phyloP scores from a whole-genome alignment of 2,113 vertebrate genomes.

The Cathartes aura region DNA sequence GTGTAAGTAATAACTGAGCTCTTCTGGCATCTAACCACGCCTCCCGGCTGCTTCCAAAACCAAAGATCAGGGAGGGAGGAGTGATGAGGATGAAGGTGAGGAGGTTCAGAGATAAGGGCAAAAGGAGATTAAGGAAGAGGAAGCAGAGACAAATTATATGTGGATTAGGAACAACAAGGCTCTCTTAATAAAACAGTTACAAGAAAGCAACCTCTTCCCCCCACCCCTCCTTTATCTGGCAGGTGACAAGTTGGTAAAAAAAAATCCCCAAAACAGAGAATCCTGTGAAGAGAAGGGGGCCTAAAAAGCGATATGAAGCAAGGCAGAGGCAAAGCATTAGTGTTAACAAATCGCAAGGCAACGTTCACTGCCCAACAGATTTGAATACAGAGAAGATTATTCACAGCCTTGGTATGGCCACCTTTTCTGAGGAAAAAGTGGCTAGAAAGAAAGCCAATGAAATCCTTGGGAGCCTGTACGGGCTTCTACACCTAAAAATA shows the following conservation, averaged over 20 bases:
- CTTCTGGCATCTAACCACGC: neutral
- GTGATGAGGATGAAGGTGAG: neutral
- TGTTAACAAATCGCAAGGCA: neutral
- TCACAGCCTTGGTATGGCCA: neutral
- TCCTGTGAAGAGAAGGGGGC: neutral
- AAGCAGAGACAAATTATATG: neutral
- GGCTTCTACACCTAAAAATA: neutral
- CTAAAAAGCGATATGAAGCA: neutral
- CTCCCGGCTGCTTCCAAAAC: neutral
- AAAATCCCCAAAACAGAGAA: neutral
- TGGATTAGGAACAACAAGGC: neutral
- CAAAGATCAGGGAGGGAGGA: neutral
- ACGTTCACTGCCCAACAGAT: neutral
- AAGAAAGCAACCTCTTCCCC: neutral
- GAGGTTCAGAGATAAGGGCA: neutral
- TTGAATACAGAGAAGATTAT: neutral
- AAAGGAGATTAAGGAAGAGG: neutral
- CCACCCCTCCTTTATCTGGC: neutral
- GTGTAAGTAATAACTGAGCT: constrained; percentile 7
- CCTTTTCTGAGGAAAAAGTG: neutral
- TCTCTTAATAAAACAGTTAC: neutral
- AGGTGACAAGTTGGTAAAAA: neutral
- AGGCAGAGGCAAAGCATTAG: neutral
- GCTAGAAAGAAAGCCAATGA: neutral
- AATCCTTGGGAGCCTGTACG: neutral